phyloP scores from a whole-genome alignment of 2,888 invertebrate genomes.

The Pseudoips prasinana region DNA sequence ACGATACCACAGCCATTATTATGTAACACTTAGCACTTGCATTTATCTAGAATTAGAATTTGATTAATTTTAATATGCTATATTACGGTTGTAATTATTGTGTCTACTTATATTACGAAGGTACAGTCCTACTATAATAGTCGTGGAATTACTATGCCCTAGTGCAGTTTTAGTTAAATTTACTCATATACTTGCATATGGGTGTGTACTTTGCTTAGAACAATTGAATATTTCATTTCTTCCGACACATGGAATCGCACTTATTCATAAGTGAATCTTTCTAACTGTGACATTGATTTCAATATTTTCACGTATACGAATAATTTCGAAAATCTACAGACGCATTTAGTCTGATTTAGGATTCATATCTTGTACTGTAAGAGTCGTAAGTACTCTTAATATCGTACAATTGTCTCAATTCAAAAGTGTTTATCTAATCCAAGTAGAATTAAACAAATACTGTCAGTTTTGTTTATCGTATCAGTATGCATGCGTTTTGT shows the following conservation, averaged over 20 bases:
- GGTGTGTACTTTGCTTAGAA: too few species aligned
- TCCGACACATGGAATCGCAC: conserved; percentile 2
- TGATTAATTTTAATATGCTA: conserved; percentile 43
- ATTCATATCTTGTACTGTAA: too few species aligned
- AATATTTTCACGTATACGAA: conserved; percentile 50
- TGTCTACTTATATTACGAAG: conserved; percentile 33
- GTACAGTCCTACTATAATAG: conserved; percentile 36
- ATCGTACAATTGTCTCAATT: too few species aligned
- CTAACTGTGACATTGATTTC: conserved; percentile 24
- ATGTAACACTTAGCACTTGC: conserved; percentile 74
- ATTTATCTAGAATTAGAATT: conserved; percentile 57
- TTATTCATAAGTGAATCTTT: not conserved
- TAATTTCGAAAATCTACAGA: conserved; percentile 44
- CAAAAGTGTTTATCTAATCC: too few species aligned
- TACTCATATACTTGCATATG: conserved; percentile 4
- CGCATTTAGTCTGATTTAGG: too few species aligned
- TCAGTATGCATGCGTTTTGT: too few species aligned
- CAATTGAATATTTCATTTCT: too few species aligned
- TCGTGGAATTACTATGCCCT: conserved; percentile 31
- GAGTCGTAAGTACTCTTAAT: too few species aligned
- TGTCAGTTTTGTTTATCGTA: too few species aligned
- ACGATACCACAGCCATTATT: conserved; percentile 80
- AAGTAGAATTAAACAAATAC: too few species aligned
- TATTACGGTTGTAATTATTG: conserved; percentile 43
- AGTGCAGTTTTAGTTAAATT: conserved; percentile 8